Conservation (phyloP, 2,888 invertebrate genomes). For the Ormyrus rosae region DNA sequence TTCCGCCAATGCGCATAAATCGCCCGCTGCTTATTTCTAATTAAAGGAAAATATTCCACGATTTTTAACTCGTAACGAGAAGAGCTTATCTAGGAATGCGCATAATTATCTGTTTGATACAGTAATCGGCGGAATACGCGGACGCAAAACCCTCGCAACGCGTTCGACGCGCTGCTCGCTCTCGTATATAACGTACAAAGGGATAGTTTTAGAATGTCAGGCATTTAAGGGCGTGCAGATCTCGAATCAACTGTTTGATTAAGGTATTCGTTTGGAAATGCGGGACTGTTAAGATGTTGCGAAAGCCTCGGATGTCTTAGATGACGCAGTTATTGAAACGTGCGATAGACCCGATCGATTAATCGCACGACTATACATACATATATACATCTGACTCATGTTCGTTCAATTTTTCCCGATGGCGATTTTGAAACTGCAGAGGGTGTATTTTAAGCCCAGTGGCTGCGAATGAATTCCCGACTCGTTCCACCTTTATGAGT, state of each 20-base stretch:
- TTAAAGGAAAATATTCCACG: too few relatives aligned
- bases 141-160: too few relatives aligned
- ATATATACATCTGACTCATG: conserved; percentile 21
- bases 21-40: too few relatives aligned
- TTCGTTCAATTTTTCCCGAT: conserved; percentile 12
- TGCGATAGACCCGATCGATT: conserved; percentile 27
- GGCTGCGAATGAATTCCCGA: background rate
- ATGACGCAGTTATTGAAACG: conserved; percentile 22
- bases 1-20: background rate
- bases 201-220: conserved; percentile 14
- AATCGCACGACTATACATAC: conserved; percentile 18
- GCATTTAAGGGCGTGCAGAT: conserved; percentile 25
- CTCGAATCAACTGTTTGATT: conserved; percentile 28
- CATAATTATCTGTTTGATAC: too few relatives aligned
- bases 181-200: background rate
- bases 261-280: conserved; percentile 29
- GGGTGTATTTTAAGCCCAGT: conserved; percentile 25
- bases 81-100: too few relatives aligned
- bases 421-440: conserved; percentile 19
- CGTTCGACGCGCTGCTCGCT: too few relatives aligned
- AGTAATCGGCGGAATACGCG: too few relatives aligned
- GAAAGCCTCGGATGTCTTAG: conserved; percentile 27
- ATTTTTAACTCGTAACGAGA: too few relatives aligned
- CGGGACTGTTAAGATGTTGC: conserved; percentile 35
- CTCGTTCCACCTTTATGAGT: background rate